Base-by-base conservation (phyloP, 2,797 vertebrate genomes). In the Peromyscus eremicus region DNA sequence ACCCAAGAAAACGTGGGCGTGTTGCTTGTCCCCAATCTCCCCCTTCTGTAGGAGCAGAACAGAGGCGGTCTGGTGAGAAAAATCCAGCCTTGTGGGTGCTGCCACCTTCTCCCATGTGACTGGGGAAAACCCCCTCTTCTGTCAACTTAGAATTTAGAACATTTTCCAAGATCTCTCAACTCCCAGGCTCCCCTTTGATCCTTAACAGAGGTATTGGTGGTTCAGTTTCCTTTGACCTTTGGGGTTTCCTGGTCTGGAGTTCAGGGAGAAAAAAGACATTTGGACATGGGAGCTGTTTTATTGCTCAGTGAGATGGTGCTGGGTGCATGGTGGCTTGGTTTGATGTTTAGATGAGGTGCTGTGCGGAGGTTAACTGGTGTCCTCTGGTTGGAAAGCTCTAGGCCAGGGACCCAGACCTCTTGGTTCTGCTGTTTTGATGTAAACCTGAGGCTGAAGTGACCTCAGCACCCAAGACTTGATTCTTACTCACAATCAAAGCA, bases 201-300 rank as follows among this genome's bases (percentile, higher is more conserved):
- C 64, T 77, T 91, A 82, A 34, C 62, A 75, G 23, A 89, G 64
- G 29, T 90, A 89, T 82, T 94, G 90, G 92, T 66, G 37, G 92
- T 60, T 92, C 89, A 21, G 60, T 93, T 95, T 94, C 87, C 71
- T 91, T 90, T 55, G 71, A 23, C n/a, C 27, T 60, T 34, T 70
- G 64, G 25, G 64, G 89, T 89, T 89, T 97, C 60, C 80, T 3
- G 2, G 29, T 34, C 49, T 40, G 25, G 27, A n/a, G 21, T 77
- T 62, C 76, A 23, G 10, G 66, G n/a, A 49, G 11, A 80, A 16
- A 17, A 21, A 43, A 92, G 57, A 81, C 46, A 43, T 49, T 90
- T n/a, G 52, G 13, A 27, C 25, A 34, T 43, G 13, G 80, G 80
- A 29, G 21, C 29, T 34, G 32, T 37, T 80, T 79, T 49, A 43